These are phyloP conservation scores for Tauraco erythrolophus DNA, from an alignment of 2,113 vertebrate genomes.

Conservation along the genomic window DNA sequence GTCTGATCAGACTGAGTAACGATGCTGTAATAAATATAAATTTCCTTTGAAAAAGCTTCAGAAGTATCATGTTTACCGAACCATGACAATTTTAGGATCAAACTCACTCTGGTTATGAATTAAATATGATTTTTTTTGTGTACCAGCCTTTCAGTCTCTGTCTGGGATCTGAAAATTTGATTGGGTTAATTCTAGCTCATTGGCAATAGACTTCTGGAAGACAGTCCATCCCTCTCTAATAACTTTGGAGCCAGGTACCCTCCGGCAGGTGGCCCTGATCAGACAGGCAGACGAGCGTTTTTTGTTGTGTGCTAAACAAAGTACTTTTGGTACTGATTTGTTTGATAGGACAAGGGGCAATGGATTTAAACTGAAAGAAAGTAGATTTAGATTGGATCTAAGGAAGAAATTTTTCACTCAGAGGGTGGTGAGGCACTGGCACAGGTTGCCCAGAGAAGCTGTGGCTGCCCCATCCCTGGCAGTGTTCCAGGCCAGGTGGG, in stretches of 20 bases:
- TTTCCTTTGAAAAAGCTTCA: background rate
- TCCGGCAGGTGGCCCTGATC: background rate
- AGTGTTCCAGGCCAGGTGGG: too few species aligned
- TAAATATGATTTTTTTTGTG: background rate
- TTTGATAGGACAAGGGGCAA: too few species aligned
- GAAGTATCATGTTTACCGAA: background rate
- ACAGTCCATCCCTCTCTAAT: background rate
- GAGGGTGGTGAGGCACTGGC: too few species aligned
- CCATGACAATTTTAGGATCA: background rate
- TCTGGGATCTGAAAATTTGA: background rate
- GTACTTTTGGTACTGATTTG: too few species aligned
- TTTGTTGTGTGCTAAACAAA: background rate
- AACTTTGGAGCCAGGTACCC: background rate
- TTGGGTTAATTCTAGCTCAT: accelerated
- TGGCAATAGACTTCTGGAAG: too few species aligned
- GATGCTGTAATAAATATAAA: accelerated
- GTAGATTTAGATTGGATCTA: too few species aligned
- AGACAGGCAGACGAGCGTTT: accelerated
- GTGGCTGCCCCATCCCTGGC: too few species aligned
- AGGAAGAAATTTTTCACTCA: too few species aligned
- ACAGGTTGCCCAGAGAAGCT: too few species aligned
- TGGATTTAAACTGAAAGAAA: too few species aligned
- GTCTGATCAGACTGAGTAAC: background rate
- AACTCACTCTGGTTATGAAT: background rate
- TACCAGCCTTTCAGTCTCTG: background rate